Percentiles rank a stretch among this genome's conserved stretches.
Evolutionary conservation across 2,888 invertebrate species (phyloP).

Genomic region (Eristalis pertinax): DNA sequence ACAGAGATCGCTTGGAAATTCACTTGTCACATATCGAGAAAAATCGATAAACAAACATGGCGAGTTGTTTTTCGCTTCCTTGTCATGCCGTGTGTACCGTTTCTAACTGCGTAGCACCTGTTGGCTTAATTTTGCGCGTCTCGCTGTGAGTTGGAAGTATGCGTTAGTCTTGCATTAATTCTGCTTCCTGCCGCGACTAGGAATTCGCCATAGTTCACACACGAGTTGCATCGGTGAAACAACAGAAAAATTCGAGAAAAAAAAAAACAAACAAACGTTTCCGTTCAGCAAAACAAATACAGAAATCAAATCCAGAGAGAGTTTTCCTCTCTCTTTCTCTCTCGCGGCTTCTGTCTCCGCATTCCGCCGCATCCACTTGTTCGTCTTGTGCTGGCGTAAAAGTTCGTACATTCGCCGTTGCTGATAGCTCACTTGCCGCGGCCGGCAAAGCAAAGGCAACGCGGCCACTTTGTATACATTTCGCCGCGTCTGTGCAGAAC

Average conservation of each 20-base stretch:
- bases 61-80: not conserved
- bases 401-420: not conserved
- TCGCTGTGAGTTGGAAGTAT: not conserved
- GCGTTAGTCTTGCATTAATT: not conserved
- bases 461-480: constrained; percentile 8
- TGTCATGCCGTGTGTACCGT: not conserved
- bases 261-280: not conserved
- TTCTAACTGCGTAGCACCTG: constrained; percentile 38
- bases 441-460: not conserved
- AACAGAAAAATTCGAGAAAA: not conserved
- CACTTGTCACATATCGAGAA: constrained; percentile 36
- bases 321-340: not conserved
- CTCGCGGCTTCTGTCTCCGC: too few species aligned
- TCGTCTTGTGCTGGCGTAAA: not conserved
- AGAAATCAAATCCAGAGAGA: too few species aligned
- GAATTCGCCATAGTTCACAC: not conserved
- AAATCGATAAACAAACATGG: constrained; percentile 59
- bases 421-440: not conserved
- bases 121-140: constrained; percentile 22
- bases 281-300: not conserved
- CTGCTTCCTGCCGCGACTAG: not conserved
- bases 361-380: not conserved
- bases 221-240: not conserved
- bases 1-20: not conserved
- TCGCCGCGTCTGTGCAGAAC: constrained; percentile 57